These are phyloP conservation scores for Brachionus angularis DNA, from an alignment of 1,140 invertebrate genomes.

Conservation along the genomic window DNA sequence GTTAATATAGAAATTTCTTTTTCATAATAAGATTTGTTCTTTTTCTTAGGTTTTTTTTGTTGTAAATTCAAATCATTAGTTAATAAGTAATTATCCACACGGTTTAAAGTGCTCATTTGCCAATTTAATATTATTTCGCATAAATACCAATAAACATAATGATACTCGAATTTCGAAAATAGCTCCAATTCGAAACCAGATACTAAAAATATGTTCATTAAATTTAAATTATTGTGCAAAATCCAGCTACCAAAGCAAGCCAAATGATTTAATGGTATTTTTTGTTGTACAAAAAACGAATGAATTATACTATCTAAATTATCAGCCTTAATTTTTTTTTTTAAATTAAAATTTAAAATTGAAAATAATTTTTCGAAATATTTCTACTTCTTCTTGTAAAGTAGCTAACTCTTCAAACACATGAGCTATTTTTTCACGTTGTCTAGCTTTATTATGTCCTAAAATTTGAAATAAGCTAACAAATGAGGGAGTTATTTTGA, in stretches of 20 bases:
- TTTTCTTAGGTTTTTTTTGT: conserved; percentile 37
- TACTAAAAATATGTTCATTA: conserved; percentile 91
- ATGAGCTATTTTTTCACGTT: conserved; percentile 84
- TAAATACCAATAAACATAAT: conserved; percentile 92
- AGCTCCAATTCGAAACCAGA: conserved; percentile 90
- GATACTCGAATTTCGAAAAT: conserved; percentile 91
- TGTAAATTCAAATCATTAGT: conserved; percentile 66
- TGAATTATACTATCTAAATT: conserved; percentile 79
- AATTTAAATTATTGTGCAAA: conserved; percentile 83
- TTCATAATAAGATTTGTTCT: conserved; percentile 57
- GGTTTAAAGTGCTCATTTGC: conserved; percentile 79
- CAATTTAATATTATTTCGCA: conserved; percentile 91
- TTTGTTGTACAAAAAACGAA: conserved; percentile 66
- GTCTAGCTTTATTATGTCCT: conserved; percentile 87
- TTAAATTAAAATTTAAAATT: no score
- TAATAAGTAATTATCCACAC: conserved; percentile 76
- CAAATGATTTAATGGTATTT: conserved; percentile 68
- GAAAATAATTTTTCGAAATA: no score
- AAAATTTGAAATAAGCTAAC: conserved; percentile 79
- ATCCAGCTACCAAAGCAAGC: conserved; percentile 92
- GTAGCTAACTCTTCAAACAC: conserved; percentile 80
- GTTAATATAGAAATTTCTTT: conserved; percentile 67
- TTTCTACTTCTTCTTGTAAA: conserved; percentile 80
- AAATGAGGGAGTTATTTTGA: conserved; percentile 79
- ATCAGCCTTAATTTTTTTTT: conserved; percentile 83